These are phyloP conservation scores for Rhyzopertha dominica DNA, from an alignment of 1,140 invertebrate genomes.

Conservation along the genomic window DNA sequence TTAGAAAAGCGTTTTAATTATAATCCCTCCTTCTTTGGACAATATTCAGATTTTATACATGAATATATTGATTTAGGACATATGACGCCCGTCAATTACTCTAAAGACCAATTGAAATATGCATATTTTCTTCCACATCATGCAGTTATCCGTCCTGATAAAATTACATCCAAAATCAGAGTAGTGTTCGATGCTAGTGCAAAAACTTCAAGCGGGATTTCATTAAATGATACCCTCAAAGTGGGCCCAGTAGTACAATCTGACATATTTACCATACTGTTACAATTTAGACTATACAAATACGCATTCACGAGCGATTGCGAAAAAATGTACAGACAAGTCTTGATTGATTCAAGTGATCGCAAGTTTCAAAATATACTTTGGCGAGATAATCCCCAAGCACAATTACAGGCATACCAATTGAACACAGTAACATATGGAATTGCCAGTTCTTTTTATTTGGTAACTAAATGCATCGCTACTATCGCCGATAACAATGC, in stretches of 20 bases:
- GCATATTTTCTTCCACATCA: constrained; percentile 48
- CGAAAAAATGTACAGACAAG: constrained; percentile 23
- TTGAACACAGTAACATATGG: constrained; percentile 36
- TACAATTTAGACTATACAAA: constrained; percentile 17
- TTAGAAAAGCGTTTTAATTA: too few species aligned
- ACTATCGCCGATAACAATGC: constrained; percentile 24
- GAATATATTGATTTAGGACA: too few species aligned
- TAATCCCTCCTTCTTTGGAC: too few species aligned
- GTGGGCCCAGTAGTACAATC: constrained; percentile 40
- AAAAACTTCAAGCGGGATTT: constrained; percentile 7
- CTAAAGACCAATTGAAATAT: too few species aligned
- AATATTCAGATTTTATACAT: too few species aligned
- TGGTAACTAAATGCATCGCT: constrained; percentile 24
- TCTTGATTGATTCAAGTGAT: constrained; percentile 12
- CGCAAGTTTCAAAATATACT: constrained; percentile 42
- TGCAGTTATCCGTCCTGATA: constrained; percentile 34
- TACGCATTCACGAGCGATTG: constrained; percentile 14
- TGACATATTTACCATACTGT: too few species aligned
- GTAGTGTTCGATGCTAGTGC: constrained; percentile 21
- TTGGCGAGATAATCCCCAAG: constrained; percentile 32
- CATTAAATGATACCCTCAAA: constrained; percentile 25
- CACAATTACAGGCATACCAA: constrained; percentile 27
- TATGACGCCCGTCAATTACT: too few species aligned
- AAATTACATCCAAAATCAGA: constrained; percentile 19
- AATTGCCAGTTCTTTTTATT: constrained; percentile 23